phyloP scores from a whole-genome alignment of 2,888 invertebrate species.

The Morpho deidamia region DNA sequence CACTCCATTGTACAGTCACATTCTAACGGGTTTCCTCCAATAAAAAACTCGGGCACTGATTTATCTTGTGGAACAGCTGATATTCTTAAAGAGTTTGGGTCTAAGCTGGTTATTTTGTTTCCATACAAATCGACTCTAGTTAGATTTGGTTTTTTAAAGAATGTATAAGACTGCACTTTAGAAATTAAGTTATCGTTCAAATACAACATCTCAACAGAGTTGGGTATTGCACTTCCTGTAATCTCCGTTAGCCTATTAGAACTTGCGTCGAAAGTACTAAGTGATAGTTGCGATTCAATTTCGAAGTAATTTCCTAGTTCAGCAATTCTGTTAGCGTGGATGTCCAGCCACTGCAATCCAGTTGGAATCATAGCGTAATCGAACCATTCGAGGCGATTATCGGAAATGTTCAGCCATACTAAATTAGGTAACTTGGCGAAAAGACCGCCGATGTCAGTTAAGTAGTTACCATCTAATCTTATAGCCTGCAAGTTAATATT shows the following conservation, averaged over 20 bases:
- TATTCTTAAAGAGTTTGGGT: conserved; percentile 86
- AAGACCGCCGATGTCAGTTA: conserved; percentile 87
- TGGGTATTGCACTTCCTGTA: conserved; percentile 89
- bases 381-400: conserved; percentile 89
- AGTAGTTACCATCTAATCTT: conserved; percentile 88
- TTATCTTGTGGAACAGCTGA: conserved; percentile 85
- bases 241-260: conserved; percentile 89
- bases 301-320: conserved; percentile 92
- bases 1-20: conserved; percentile 96
- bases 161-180: conserved; percentile 91
- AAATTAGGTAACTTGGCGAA: conserved; percentile 89
- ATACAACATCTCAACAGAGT: conserved; percentile 87
- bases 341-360: conserved; percentile 90
- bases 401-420: conserved; percentile 91
- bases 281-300: conserved; percentile 87
- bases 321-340: conserved; percentile 89
- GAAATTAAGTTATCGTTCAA: conserved; percentile 89
- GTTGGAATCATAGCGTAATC: conserved; percentile 92
- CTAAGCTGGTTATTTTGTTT: conserved; percentile 86
- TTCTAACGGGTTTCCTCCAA: conserved; percentile 90
- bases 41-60: conserved; percentile 88
- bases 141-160: conserved; percentile 91
- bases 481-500: conserved; percentile 89
- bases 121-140: conserved; percentile 89
- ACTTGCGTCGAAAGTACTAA: conserved; percentile 90